A percentile compares a stretch with the other conserved stretches of the same genome.
Conservation (phyloP, 2,797 vertebrate species). For the Distichodus sexfasciatus region DNA sequence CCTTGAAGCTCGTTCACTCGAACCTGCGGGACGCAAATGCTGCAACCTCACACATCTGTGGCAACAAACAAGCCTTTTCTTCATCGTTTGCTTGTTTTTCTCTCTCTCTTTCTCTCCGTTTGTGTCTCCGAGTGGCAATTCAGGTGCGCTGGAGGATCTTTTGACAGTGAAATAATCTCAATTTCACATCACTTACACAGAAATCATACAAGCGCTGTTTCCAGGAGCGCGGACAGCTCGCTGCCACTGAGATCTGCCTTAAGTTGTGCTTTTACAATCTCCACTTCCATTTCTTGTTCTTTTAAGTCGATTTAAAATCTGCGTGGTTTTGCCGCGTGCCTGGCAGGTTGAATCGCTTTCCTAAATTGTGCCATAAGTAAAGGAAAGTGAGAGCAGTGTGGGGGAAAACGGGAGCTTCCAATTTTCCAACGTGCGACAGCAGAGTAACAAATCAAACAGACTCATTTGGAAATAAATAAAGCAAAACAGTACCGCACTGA, state of each 20-base stretch:
- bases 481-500: neutral
- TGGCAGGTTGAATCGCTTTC: neutral
- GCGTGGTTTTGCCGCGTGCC: too few relatives aligned
- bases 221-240: slow-evolving; percentile 48
- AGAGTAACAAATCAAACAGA: neutral
- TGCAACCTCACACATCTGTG: slow-evolving; percentile 5
- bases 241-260: neutral
- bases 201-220: slow-evolving; percentile 29
- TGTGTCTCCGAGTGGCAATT: neutral
- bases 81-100: neutral
- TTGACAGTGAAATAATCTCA: slow-evolving; percentile 29
- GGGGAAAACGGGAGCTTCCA: too few relatives aligned
- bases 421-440: too few relatives aligned
- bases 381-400: too few relatives aligned
- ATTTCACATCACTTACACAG: slow-evolving; percentile 39
- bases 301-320: too few relatives aligned
- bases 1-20: slow-evolving; percentile 36
- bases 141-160: neutral
- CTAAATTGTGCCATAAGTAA: neutral
- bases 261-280: slow-evolving; percentile 8
- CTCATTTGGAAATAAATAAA: neutral
- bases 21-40: slow-evolving; percentile 11
- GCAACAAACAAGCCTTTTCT: slow-evolving; percentile 16
- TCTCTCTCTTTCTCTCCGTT: slow-evolving; percentile 6
- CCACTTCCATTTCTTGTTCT: slow-evolving; percentile 11